Evolutionary conservation across 2,797 vertebrate species (phyloP).

Genomic region (Austrolebias charrua): DNA sequence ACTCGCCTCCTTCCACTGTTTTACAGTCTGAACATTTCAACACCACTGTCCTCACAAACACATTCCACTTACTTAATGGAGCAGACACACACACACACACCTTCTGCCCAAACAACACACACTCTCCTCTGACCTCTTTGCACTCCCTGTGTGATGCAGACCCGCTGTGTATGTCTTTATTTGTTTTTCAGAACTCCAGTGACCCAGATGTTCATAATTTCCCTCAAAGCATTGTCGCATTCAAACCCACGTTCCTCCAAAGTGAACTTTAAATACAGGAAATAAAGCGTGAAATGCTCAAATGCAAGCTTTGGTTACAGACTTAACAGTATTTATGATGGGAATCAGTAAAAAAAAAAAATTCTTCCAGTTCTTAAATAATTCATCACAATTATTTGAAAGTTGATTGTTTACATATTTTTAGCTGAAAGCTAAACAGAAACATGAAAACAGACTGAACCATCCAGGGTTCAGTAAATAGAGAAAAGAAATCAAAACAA

Average conservation of each 20-base stretch:
- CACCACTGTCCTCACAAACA: conserved; percentile 62
- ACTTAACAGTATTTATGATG: no score
- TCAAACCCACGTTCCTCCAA: conserved; percentile 25
- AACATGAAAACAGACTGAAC: no score
- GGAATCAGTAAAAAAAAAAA: no score
- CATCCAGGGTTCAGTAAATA: no score
- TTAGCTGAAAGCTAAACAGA: no score
- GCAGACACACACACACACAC: conserved; percentile 50
- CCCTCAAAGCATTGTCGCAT: conserved; percentile 17
- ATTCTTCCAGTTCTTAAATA: no score
- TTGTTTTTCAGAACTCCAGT: conserved; percentile 30
- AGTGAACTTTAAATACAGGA: conserved; percentile 21
- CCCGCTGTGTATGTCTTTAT: conserved; percentile 8
- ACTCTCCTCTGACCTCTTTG: conserved; percentile 42
- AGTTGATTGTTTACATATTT: no score
- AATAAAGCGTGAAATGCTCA: background rate
- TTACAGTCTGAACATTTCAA: conserved; percentile 50
- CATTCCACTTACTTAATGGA: conserved; percentile 74
- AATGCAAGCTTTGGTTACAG: background rate
- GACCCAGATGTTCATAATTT: conserved; percentile 31
- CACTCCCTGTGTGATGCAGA: conserved; percentile 37
- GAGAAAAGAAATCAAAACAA: no score
- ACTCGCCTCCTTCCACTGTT: conserved; percentile 35
- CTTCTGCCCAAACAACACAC: background rate
- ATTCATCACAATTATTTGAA: no score